Evolutionary conservation across 2,797 vertebrate species (phyloP).

Genomic region (Hapalemur alaotrensis): DNA sequence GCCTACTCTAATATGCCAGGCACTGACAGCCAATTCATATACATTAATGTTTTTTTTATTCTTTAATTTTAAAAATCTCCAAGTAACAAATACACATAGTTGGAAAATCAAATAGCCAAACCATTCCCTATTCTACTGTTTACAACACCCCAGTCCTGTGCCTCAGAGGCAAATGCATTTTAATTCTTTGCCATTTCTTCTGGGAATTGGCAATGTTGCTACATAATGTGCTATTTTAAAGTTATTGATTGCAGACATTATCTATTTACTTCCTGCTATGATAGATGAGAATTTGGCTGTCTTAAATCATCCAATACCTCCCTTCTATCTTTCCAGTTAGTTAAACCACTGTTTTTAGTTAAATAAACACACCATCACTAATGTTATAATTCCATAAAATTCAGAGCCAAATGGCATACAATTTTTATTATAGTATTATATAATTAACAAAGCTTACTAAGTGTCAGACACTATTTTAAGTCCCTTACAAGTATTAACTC

Average conservation of each 20-base stretch:
- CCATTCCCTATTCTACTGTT: not conserved
- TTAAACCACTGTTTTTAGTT: slow-evolving; percentile 33
- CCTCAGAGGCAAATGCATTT: not conserved
- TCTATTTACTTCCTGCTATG: slow-evolving; percentile 51
- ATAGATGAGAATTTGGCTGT: slow-evolving; percentile 44
- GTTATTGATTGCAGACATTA: slow-evolving; percentile 65
- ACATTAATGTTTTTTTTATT: slow-evolving; percentile 61
- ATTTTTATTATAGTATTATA: slow-evolving; percentile 44
- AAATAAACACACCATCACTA: slow-evolving; percentile 16
- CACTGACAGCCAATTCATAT: slow-evolving; percentile 53
- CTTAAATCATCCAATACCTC: slow-evolving; percentile 22
- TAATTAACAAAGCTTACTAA: slow-evolving; percentile 56
- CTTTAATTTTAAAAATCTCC: slow-evolving; percentile 63
- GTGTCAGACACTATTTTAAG: slow-evolving; percentile 20
- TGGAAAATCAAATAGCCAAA: slow-evolving; percentile 43
- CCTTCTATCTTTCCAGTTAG: not conserved
- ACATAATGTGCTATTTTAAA: slow-evolving; percentile 44
- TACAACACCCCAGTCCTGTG: not conserved
- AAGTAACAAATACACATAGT: slow-evolving; percentile 29
- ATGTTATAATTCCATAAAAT: slow-evolving; percentile 50
- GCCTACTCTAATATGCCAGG: slow-evolving; percentile 5
- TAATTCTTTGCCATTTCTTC: slow-evolving; percentile 41
- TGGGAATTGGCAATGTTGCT: slow-evolving; percentile 43
- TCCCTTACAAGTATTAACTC: slow-evolving; percentile 16
- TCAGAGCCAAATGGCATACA: slow-evolving; percentile 4